phyloP scores from a whole-genome alignment of 2,113 vertebrate genomes.

The Lipophrys pholis region DNA sequence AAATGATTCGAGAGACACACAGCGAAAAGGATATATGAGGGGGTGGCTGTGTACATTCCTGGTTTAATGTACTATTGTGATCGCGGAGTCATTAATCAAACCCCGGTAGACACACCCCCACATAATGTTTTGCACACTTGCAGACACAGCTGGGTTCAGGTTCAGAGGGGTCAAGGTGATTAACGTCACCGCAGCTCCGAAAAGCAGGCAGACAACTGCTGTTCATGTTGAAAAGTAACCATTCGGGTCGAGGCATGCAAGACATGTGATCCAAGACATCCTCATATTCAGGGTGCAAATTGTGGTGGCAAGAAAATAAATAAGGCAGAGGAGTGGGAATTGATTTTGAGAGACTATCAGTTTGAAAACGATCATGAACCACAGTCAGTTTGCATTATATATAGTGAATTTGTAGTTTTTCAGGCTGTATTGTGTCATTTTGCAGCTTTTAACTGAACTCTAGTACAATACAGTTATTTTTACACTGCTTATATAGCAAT shows the following conservation, averaged over 20 bases:
- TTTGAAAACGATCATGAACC: too few species aligned
- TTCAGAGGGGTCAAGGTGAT: conserved; percentile 67
- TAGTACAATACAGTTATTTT: too few species aligned
- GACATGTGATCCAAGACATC: neutral
- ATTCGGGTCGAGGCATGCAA: conserved; percentile 2
- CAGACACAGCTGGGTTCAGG: conserved; percentile 23
- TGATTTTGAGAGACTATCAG: too few species aligned
- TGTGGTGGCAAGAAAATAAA: too few species aligned
- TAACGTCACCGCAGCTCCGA: conserved; percentile 53
- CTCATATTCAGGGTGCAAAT: too few species aligned
- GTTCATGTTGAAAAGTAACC: conserved; percentile 5
- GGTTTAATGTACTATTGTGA: conserved; percentile 77
- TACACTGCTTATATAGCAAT: too few species aligned
- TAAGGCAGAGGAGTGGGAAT: too few species aligned
- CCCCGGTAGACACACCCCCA: conserved; percentile 42
- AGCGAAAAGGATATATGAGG: conserved; percentile 32
- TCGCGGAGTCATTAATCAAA: conserved; percentile 75
- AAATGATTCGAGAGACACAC: conserved; percentile 63
- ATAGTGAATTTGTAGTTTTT: too few species aligned
- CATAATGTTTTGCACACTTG: conserved; percentile 39
- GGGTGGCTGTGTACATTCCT: conserved; percentile 62
- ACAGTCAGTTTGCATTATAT: too few species aligned
- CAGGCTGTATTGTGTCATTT: too few species aligned
- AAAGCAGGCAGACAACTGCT: conserved; percentile 21
- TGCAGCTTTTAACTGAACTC: too few species aligned